Evolutionary conservation across 23 tunicate genomes (phyloP).

Genomic region (Halocynthia roretzi): DNA sequence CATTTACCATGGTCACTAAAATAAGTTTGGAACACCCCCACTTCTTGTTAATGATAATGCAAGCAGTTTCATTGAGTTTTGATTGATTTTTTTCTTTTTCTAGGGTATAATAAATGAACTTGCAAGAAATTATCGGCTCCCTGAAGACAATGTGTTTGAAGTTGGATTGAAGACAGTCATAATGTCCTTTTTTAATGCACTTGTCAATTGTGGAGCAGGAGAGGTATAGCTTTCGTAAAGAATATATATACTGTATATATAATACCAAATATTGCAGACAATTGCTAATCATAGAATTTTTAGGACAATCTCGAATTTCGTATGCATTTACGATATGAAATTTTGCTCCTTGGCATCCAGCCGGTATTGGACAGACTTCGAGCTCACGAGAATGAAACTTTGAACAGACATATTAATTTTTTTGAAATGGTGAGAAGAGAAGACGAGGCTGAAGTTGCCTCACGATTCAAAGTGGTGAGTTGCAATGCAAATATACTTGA

Average conservation of each 20-base stretch:
- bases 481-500: neutral
- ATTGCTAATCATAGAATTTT: neutral
- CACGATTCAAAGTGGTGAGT: constrained; percentile 73
- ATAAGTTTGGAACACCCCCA: too few species aligned
- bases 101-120: constrained; percentile 76
- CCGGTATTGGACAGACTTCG: constrained; percentile 73
- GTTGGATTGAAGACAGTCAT: constrained; percentile 78
- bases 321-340: constrained; percentile 90
- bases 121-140: constrained; percentile 42
- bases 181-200: constrained; percentile 89
- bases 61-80: too few species aligned
- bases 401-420: constrained; percentile 81
- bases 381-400: constrained; percentile 74
- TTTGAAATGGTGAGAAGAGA: constrained; percentile 79
- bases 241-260: constrained; percentile 1
- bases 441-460: constrained; percentile 91
- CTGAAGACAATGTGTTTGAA: constrained; percentile 90
- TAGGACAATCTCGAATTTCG: constrained; percentile 94
- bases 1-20: too few species aligned
- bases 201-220: constrained; percentile 91
- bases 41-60: too few species aligned
- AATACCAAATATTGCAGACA: neutral
- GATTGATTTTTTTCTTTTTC: neutral
- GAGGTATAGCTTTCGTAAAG: constrained; percentile 37
- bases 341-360: constrained; percentile 86